Conservation (phyloP, 2,888 invertebrate genomes). For the Heliconius sara region DNA sequence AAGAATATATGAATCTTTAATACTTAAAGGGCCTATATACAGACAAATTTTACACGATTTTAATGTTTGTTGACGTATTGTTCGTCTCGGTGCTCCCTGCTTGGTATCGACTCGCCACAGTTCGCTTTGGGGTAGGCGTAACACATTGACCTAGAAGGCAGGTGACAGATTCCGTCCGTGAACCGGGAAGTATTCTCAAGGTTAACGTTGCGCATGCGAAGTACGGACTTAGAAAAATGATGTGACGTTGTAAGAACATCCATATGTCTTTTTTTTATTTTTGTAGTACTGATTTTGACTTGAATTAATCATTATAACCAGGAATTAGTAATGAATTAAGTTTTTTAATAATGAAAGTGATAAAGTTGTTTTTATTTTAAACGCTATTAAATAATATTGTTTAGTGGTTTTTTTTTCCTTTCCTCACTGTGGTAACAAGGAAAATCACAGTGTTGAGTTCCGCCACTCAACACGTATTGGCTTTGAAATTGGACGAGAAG, state of each 20-base stretch:
- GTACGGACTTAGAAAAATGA: conserved; percentile 40
- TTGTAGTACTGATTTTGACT: neutral
- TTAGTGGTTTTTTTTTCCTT: neutral
- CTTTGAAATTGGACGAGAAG: neutral
- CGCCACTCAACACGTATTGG: neutral
- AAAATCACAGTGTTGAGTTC: neutral
- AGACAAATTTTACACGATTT: neutral
- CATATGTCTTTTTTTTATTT: neutral
- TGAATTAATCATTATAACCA: neutral
- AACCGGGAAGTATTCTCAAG: conserved; percentile 79
- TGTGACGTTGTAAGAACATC: conserved; percentile 60
- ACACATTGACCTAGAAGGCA: conserved; percentile 75
- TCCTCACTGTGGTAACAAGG: neutral
- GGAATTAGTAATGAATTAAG: neutral
- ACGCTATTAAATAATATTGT: neutral
- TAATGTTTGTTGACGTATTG: neutral
- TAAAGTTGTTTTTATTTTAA: neutral
- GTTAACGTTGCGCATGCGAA: conserved; percentile 72
- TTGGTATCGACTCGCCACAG: conserved; percentile 21
- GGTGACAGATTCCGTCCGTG: conserved; percentile 72
- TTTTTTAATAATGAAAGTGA: neutral
- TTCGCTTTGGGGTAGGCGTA: conserved; percentile 44
- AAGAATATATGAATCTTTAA: neutral
- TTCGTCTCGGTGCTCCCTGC: neutral
- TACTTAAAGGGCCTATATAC: neutral